phyloP scores from a whole-genome alignment of 1,140 invertebrate genomes.

The Heliconius congener region DNA sequence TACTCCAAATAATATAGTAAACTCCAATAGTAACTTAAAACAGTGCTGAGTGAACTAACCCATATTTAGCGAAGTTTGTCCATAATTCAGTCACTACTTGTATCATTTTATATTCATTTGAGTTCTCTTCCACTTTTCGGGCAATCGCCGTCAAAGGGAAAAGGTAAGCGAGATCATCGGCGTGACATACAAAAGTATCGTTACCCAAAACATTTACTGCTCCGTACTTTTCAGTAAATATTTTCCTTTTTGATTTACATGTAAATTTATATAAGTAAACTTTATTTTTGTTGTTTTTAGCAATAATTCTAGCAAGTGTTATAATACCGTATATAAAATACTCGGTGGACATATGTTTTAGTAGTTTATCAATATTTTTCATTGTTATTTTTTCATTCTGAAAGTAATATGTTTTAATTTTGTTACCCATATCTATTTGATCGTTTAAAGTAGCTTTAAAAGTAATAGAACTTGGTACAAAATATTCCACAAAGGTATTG shows the following conservation, averaged over 20 bases:
- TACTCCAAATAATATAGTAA: too few relatives aligned
- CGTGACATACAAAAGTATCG: constrained; percentile 19
- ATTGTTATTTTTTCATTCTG: constrained; percentile 5
- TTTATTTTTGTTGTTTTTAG: neutral
- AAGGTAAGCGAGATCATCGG: constrained; percentile 19
- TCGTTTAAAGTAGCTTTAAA: neutral
- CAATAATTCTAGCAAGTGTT: neutral
- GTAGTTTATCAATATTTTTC: constrained; percentile 8
- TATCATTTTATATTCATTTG: constrained; percentile 22
- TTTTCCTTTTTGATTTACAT: constrained; percentile 20
- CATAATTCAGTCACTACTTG: constrained; percentile 11
- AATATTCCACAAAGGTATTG: constrained; percentile 7
- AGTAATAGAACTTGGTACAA: constrained; percentile 6
- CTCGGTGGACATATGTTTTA: neutral
- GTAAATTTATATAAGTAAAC: constrained; percentile 19
- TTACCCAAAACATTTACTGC: neutral
- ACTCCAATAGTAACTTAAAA: too few relatives aligned
- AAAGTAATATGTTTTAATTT: constrained; percentile 18
- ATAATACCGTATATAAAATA: neutral
- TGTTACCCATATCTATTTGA: constrained; percentile 12
- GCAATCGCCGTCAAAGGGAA: constrained; percentile 11
- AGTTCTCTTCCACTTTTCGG: neutral
- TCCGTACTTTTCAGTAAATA: constrained; percentile 21
- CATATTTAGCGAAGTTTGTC: constrained; percentile 33
- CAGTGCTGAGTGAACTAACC: constrained; percentile 58